Percentiles rank a stretch among this genome's conserved stretches.
Conservation (phyloP, 2,797 vertebrate genomes). For the Schizopygopsis pylzovi region DNA sequence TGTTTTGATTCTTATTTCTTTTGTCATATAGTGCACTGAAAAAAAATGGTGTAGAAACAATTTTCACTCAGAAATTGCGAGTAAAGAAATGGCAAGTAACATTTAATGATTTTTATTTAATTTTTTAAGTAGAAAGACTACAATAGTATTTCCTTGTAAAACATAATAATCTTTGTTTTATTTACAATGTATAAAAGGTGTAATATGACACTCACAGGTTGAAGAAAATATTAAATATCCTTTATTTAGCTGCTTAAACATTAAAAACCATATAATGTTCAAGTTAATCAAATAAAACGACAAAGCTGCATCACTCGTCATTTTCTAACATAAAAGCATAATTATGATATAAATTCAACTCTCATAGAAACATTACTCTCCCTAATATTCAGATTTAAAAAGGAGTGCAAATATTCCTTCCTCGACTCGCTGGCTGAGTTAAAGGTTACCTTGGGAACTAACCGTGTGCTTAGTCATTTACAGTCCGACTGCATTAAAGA, state of each 20-base stretch:
- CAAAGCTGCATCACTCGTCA: not conserved
- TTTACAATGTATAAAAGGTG: not conserved
- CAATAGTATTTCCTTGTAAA: not conserved
- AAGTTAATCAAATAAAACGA: not conserved
- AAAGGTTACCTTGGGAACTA: slow-evolving; percentile 59
- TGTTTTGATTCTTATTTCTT: not conserved
- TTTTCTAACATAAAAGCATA: not conserved
- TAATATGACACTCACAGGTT: not conserved
- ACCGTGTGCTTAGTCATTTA: slow-evolving; percentile 62
- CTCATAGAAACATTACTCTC: not conserved
- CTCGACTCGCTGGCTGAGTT: slow-evolving; percentile 38
- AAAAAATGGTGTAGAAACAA: not conserved
- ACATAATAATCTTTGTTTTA: not conserved
- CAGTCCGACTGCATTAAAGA: slow-evolving; percentile 51
- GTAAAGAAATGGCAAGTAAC: not conserved
- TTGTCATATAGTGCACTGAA: not conserved
- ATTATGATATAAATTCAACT: not conserved
- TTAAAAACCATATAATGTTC: not conserved
- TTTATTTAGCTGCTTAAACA: not conserved
- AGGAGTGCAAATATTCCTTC: slow-evolving; percentile 48
- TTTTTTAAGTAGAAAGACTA: not conserved
- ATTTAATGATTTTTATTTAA: not conserved
- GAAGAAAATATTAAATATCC: not conserved
- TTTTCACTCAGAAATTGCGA: not conserved
- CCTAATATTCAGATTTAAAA: slow-evolving; percentile 33